Evolutionary conservation across 2,797 vertebrate genomes (phyloP), one percentile per base, ranked within the genome.

Genomic region (Diceros bicornis): DNA sequence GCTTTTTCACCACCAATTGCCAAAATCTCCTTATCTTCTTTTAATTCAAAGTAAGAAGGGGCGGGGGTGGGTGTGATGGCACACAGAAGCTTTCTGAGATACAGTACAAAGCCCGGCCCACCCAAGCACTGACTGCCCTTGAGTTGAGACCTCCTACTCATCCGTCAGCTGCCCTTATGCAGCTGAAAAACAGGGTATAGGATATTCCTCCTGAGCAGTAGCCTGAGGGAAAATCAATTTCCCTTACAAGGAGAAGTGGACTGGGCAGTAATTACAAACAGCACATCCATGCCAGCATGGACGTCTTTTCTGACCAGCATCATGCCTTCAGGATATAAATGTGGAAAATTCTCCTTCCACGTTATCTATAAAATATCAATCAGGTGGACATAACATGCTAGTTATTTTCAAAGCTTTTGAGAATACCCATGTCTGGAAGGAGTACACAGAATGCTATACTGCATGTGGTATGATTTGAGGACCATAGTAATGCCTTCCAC

Each of bases 351-450:
- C 21, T 68, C 50, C 27, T 78, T 62, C 74, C 21, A 11, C 82
- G 13, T 37, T 57, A 62, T 47, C 13, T 69, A 32, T 83, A 47
- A 69, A 55, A 59, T 75, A 69, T 68, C 50, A 85, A 25, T 71
- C 93, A 93, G 6, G 11, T 74, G 14, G 25, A 3, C n/a, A 57
- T 77, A 44, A 21, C 82, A 27, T 52, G 32, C 55, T 79, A 74
- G 71, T 44, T 94, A 71, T 71, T 93, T 93, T 94, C 20, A 91
- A 95, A 96, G 17, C 10, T 29, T 74, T 79, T 93, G 34, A 75
- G 37, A 62, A 84, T 82, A 44, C 4, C 27, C 12, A 21, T 13
- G n/a, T 44, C 78, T 89, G 57, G 68, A 85, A 32, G 32, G 23
- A 79, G 32, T 79, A 47, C 21, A 6, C 23, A 74, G 17, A 68